Evolutionary conservation across 2,888 invertebrate species (phyloP), one percentile per base, ranked within the genome.

Genomic region (Erebia ligea): DNA sequence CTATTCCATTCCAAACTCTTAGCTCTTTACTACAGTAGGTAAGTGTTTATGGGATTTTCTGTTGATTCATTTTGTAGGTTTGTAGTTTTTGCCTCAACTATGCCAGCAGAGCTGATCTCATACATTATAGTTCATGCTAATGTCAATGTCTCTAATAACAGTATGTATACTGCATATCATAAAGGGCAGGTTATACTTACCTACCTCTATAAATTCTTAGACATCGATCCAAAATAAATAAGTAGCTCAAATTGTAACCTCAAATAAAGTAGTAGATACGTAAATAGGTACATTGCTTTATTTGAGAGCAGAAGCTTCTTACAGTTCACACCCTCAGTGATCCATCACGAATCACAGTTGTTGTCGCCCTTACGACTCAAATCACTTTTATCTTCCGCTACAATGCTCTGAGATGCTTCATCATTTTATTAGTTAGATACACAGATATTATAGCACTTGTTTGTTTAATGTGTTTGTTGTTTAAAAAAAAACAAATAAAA

Each of bases 351-450:
- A 87, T 89, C 88, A 80, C 82, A 75, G 79, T 82, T 73, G 17
- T 78, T 76, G 73, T 76, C 76, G 81, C 90, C 78, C 89, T 89
- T 89, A 91, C 89, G 88, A 88, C 83, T 86, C 74, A 81, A 86
- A 88, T 90, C 90, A 91, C 85, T 84, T 82, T 88, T 85, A 83
- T 86, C 84, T 91, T 90, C 90, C 90, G 87, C 82, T 79, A 80
- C 81, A 85, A 72, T 70, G 66, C 69, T 62, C 57, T 62, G 57
- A 57, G 52, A 62, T 57, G 69, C 57, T 72, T 72, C 57, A 69
- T 62, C 71, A 72, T 62, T 61, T 61, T 61, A 61, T 45, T 61
- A 59, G 40, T 19, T 42, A 59, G 40, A 13, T 42, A 61, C 61
- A 61, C 61, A 19, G 11, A 42, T 61, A 61, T 48, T 13, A 48